Conservation (phyloP, 1,140 invertebrate species). For the Caenorhabditis brenneri region DNA sequence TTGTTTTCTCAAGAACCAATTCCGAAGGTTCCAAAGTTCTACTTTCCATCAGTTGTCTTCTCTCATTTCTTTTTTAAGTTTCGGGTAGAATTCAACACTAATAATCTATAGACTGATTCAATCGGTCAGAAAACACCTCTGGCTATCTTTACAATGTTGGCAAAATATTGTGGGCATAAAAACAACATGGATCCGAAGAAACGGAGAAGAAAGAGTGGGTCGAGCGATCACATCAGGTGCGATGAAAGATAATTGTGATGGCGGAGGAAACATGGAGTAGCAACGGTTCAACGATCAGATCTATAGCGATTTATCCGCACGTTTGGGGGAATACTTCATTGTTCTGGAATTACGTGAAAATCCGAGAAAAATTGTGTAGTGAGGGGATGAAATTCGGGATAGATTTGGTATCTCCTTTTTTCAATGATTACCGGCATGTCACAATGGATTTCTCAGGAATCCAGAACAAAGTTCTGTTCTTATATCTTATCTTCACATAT, state of each 20-base stretch:
- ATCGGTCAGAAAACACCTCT: constrained; percentile 10
- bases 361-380: too few relatives aligned
- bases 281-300: constrained; percentile 12
- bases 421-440: too few relatives aligned
- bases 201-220: constrained; percentile 24
- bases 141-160: constrained; percentile 17
- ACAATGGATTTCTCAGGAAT: too few relatives aligned
- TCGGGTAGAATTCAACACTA: too few relatives aligned
- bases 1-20: neutral
- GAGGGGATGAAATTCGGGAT: too few relatives aligned
- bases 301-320: neutral
- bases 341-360: neutral
- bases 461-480: too few relatives aligned
- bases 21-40: neutral
- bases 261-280: constrained; percentile 15
- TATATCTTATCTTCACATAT: too few relatives aligned
- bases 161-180: constrained; percentile 20
- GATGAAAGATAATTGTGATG: constrained; percentile 33
- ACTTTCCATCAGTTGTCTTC: too few relatives aligned
- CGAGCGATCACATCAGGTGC: constrained; percentile 35
- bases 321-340: neutral
- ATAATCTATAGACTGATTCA: neutral
- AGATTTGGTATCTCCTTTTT: neutral
- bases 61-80: too few relatives aligned
- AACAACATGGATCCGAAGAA: constrained; percentile 10